These are phyloP conservation scores for Netelia fuscicornis DNA, from an alignment of 2,888 invertebrate species.

Conservation along the genomic window DNA sequence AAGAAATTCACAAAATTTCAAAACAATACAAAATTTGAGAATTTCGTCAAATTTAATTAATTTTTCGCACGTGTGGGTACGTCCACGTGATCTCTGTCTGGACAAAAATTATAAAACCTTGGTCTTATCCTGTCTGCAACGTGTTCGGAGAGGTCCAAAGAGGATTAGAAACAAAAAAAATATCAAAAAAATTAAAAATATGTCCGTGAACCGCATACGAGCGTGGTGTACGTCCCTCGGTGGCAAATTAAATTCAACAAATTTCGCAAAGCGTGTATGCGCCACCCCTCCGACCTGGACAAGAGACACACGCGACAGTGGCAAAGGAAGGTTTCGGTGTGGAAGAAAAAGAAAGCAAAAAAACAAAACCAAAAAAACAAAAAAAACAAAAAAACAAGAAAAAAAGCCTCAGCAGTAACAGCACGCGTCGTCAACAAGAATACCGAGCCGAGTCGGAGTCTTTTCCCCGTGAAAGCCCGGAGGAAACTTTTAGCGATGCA, in stretches of 20 bases:
- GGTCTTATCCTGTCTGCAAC: background rate
- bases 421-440: constrained; percentile 28
- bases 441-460: constrained; percentile 15
- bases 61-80: background rate
- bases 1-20: too few species aligned
- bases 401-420: constrained; percentile 23
- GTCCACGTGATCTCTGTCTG: background rate
- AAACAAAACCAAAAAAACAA: background rate
- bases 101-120: background rate
- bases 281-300: background rate
- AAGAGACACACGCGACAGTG: background rate
- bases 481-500: constrained; percentile 71
- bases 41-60: background rate
- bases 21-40: too few species aligned
- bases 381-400: background rate
- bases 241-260: constrained; percentile 60
- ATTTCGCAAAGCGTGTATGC: constrained; percentile 31
- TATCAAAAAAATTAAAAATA: background rate
- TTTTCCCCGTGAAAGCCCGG: constrained; percentile 36
- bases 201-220: background rate
- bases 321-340: background rate
- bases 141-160: background rate
- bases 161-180: constrained; percentile 30
- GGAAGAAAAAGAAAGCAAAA: background rate
- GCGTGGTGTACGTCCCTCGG: constrained; percentile 2